Evolutionary conservation across 2,888 invertebrate genomes (phyloP).

Genomic region (Eupithecia subfuscata): DNA sequence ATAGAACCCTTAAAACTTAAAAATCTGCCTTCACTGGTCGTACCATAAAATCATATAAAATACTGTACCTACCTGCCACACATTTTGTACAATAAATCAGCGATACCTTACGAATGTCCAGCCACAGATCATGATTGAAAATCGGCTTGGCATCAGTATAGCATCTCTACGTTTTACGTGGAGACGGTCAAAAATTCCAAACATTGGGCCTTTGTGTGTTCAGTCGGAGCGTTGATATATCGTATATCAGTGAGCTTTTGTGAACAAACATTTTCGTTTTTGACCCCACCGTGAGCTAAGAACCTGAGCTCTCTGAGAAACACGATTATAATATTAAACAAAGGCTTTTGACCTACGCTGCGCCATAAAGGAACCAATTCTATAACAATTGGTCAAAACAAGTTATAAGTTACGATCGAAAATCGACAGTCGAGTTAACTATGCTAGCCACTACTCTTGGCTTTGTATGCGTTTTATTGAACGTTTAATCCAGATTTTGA

Average conservation of each 20-base stretch:
- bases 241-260: constrained; percentile 8
- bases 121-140: neutral
- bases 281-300: constrained; percentile 17
- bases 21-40: neutral
- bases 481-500: neutral
- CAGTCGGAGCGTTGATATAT: constrained; percentile 2
- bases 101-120: neutral
- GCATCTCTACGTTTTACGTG: neutral
- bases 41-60: neutral
- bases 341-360: constrained; percentile 53
- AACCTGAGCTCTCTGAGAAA: constrained; percentile 30
- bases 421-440: constrained; percentile 24
- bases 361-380: constrained; percentile 49
- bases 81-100: neutral
- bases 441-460: neutral
- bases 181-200: neutral
- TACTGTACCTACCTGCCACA: neutral
- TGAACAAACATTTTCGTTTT: constrained; percentile 11
- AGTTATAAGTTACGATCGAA: constrained; percentile 53
- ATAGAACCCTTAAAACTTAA: neutral
- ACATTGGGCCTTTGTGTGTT: neutral
- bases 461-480: neutral
- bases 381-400: constrained; percentile 59
- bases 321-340: constrained; percentile 55
- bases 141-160: neutral